These are phyloP conservation scores for Sinocyclocheilus anshuiensis DNA, from an alignment of 2,113 vertebrate genomes.

Conservation along the genomic window DNA sequence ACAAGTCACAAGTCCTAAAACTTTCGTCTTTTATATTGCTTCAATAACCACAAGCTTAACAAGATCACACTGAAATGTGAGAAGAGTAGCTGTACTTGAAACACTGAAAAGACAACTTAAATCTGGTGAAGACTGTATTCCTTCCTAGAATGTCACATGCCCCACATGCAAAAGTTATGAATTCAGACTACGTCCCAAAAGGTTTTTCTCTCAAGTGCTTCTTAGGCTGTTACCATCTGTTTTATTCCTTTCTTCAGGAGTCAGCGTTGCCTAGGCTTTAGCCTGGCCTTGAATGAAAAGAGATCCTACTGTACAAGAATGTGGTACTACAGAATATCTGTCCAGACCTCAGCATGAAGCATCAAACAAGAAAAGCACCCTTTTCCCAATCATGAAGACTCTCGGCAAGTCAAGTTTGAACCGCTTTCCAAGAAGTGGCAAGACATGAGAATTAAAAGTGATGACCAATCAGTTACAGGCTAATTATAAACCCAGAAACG, in stretches of 20 bases:
- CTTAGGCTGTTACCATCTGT: slow-evolving; percentile 46
- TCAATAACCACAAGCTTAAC: background rate
- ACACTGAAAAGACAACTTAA: background rate
- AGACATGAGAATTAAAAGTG: slow-evolving; percentile 69
- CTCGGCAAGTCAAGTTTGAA: slow-evolving; percentile 59
- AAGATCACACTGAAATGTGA: background rate
- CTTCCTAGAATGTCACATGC: slow-evolving; percentile 32
- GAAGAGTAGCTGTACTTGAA: background rate
- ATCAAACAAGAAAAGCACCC: slow-evolving; percentile 20
- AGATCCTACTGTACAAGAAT: slow-evolving; percentile 38
- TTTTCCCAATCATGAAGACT: slow-evolving; percentile 44
- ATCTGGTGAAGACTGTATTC: slow-evolving; percentile 2
- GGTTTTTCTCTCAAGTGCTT: slow-evolving; percentile 24
- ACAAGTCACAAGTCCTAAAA: background rate
- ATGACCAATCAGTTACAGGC: slow-evolving; percentile 56
- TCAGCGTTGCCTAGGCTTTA: slow-evolving; percentile 3
- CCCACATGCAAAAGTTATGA: slow-evolving; percentile 43
- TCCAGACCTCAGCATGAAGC: slow-evolving; percentile 29
- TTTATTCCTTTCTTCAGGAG: slow-evolving; percentile 56
- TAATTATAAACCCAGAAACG: slow-evolving; percentile 62
- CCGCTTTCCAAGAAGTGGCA: slow-evolving; percentile 66
- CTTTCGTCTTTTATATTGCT: background rate
- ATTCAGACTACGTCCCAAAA: slow-evolving; percentile 52
- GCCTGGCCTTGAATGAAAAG: slow-evolving; percentile 51
- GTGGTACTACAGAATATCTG: slow-evolving; percentile 29